These are phyloP conservation scores for Ectropis crepuscularia DNA, from an alignment of 2,888 invertebrate genomes.

Conservation along the genomic window DNA sequence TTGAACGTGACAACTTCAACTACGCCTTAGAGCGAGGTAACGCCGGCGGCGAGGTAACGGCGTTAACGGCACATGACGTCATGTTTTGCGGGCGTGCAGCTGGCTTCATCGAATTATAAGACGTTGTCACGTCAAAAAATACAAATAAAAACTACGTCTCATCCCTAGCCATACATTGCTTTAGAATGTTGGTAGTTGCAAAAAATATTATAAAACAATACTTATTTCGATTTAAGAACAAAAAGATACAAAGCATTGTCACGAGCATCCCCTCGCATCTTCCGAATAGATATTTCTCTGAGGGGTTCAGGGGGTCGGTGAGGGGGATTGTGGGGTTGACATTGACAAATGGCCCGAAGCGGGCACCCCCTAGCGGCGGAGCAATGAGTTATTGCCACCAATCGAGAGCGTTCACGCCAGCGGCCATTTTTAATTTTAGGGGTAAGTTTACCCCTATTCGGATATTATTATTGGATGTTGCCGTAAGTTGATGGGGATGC, in stretches of 20 bases:
- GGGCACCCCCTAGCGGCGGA: constrained; percentile 72
- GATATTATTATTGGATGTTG: constrained; percentile 61
- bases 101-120: too few species aligned
- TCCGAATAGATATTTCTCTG: constrained; percentile 70
- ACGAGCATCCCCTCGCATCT: constrained; percentile 68
- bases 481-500: constrained; percentile 34
- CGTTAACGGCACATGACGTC: too few species aligned
- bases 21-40: too few species aligned
- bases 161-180: neutral
- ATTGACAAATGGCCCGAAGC: constrained; percentile 78
- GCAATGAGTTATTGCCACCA: constrained; percentile 80
- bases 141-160: too few species aligned
- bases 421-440: constrained; percentile 84
- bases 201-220: constrained; percentile 20
- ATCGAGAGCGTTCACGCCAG: constrained; percentile 77
- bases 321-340: constrained; percentile 59
- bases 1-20: too few species aligned
- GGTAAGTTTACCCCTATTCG: constrained; percentile 72
- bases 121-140: too few species aligned
- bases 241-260: constrained; percentile 63
- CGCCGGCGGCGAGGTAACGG: too few species aligned
- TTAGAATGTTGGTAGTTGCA: neutral
- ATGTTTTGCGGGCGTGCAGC: too few species aligned
- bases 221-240: constrained; percentile 36
- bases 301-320: constrained; percentile 47